phyloP scores from a whole-genome alignment of 2,888 invertebrate genomes.

The Pristionchus japonicus region DNA sequence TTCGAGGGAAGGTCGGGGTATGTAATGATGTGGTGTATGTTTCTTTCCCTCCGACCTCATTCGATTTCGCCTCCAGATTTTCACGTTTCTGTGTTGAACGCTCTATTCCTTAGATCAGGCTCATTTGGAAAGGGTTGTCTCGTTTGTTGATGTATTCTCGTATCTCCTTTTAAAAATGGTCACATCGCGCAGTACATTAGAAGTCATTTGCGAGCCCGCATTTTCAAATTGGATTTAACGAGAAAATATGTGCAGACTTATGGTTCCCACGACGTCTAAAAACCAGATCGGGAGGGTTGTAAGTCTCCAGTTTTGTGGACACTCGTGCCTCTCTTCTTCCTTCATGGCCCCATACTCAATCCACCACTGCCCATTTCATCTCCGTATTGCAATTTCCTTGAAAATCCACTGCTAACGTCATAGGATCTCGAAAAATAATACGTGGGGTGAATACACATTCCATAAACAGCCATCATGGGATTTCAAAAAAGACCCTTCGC shows the following conservation, averaged over 20 bases:
- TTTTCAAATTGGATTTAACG: too few relatives aligned
- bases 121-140: too few relatives aligned
- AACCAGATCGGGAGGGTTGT: background rate
- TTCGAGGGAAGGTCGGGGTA: background rate
- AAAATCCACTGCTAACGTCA: background rate
- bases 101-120: too few relatives aligned
- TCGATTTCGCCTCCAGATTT: background rate
- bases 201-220: too few relatives aligned
- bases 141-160: too few relatives aligned
- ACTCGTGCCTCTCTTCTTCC: background rate
- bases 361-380: background rate
- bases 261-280: background rate
- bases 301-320: background rate
- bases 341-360: background rate
- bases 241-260: background rate
- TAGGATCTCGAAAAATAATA: background rate
- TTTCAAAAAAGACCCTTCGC: background rate
- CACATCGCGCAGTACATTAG: too few relatives aligned
- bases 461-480: background rate
- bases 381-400: background rate
- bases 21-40: background rate
- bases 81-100: background rate
- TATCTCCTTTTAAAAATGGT: too few relatives aligned
- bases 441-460: background rate
- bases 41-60: background rate